Conservation (phyloP, 2,113 vertebrate species). For the Dissostichus mawsoni region DNA sequence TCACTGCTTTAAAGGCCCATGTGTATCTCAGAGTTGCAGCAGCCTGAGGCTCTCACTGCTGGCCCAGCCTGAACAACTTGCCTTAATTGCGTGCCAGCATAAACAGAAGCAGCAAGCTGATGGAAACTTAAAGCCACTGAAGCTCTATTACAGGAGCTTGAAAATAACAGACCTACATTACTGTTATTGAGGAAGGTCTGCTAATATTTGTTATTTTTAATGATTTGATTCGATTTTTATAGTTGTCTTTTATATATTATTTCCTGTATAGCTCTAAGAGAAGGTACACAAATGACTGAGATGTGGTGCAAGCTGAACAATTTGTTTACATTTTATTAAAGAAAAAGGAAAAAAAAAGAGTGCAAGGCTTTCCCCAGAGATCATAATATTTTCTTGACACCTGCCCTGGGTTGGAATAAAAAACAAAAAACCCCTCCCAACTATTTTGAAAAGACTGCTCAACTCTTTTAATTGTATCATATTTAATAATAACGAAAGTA, state of each 20-base stretch:
- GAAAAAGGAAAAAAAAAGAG: neutral
- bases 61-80: constrained; percentile 51
- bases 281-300: neutral
- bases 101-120: constrained; percentile 65
- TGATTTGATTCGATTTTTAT: constrained; percentile 10
- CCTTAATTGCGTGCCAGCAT: constrained; percentile 61
- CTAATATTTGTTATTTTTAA: constrained; percentile 14
- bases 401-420: neutral
- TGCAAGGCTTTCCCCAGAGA: neutral
- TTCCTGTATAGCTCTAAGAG: neutral
- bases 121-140: constrained; percentile 54
- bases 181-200: neutral
- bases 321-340: neutral
- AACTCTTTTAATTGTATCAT: no score
- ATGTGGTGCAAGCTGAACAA: neutral
- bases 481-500: no score
- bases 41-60: constrained; percentile 34
- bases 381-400: neutral
- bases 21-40: constrained; percentile 52
- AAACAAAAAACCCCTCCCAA: neutral
- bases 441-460: no score
- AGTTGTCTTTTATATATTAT: neutral
- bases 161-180: constrained; percentile 19
- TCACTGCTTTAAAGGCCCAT: constrained; percentile 50
- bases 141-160: constrained; percentile 44